Percentiles rank a stretch among this genome's conserved stretches.
Conservation (phyloP, 1,140 invertebrate species). For the Stegodyphus mimosarum region DNA sequence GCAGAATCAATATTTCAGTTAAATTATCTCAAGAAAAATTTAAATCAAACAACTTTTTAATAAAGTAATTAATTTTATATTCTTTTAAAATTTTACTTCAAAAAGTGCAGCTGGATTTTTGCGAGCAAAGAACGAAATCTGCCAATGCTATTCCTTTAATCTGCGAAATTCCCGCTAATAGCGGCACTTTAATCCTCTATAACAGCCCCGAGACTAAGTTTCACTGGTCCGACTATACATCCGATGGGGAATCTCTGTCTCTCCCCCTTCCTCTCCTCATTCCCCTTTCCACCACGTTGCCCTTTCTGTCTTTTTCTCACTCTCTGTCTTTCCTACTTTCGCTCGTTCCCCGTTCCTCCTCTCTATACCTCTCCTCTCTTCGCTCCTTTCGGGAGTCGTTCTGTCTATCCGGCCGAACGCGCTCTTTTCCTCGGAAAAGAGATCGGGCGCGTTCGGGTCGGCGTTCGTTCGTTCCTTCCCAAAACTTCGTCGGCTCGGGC, state of each 20-base stretch:
- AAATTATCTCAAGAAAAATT: too few species aligned
- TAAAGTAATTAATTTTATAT: too few species aligned
- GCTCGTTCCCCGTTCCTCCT: constrained; percentile 6
- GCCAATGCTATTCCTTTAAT: too few species aligned
- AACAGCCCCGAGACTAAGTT: neutral
- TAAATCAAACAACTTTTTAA: too few species aligned
- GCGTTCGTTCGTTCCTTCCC: constrained; percentile 2
- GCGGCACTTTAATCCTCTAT: neutral
- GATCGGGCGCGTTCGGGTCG: too few species aligned
- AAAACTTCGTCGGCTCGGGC: constrained; percentile 19
- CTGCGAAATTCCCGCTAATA: too few species aligned
- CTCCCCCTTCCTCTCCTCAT: neutral
- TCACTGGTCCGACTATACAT: constrained; percentile 20
- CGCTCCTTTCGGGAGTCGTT: neutral
- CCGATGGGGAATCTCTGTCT: constrained; percentile 39
- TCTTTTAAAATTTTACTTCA: too few species aligned
- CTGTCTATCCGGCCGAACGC: neutral
- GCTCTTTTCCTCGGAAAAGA: neutral
- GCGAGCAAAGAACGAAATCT: too few species aligned
- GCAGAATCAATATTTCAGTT: too few species aligned
- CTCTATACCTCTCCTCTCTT: constrained; percentile 36
- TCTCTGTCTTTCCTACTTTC: constrained; percentile 19
- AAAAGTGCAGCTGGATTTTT: too few species aligned
- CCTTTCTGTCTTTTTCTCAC: constrained; percentile 27
- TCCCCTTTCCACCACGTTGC: constrained; percentile 17